Percentiles rank a stretch among this genome's conserved stretches.
Evolutionary conservation across 2,888 invertebrate genomes (phyloP).

Genomic region (Drosophila neutralis): DNA sequence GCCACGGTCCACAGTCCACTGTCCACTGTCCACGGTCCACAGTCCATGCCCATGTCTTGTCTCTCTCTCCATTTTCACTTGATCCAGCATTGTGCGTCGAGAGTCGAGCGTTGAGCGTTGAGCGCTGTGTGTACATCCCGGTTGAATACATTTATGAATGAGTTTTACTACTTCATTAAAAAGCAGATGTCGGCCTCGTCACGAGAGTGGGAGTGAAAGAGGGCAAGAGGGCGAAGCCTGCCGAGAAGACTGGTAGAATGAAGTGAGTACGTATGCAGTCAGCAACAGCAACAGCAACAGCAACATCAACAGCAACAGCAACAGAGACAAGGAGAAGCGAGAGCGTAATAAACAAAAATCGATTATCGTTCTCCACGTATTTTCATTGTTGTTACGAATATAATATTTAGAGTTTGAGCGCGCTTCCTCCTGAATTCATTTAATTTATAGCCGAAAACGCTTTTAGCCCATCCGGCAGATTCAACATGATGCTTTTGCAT

Average conservation of each 20-base stretch:
- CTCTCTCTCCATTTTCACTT: conserved; percentile 45
- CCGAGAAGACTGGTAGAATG: conserved; percentile 21
- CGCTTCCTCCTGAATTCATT: conserved; percentile 73
- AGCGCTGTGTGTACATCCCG: conserved; percentile 46
- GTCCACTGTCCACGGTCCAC: conserved; percentile 10
- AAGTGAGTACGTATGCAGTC: conserved; percentile 43
- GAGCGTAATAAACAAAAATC: conserved; percentile 84
- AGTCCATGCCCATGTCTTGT: conserved; percentile 4
- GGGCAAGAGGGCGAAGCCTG: conserved; percentile 19
- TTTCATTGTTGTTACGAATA: conserved; percentile 79
- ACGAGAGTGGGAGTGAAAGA: conserved; percentile 50
- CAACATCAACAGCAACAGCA: not conserved
- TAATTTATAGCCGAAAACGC: conserved; percentile 80
- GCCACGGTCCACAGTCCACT: conserved; percentile 14
- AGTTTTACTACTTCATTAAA: conserved; percentile 85
- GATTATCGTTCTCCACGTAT: conserved; percentile 83
- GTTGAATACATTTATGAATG: conserved; percentile 84
- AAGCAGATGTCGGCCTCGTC: conserved; percentile 59
- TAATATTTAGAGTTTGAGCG: conserved; percentile 76
- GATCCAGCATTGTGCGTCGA: conserved; percentile 35
- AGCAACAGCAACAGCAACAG: not conserved
- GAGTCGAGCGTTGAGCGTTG: conserved; percentile 10
- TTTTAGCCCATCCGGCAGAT: conserved; percentile 55
- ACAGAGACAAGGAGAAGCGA: conserved; percentile 46
- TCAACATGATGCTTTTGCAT: conserved; percentile 33